A percentile compares a stretch with the other conserved stretches of the same genome.
Conservation (phyloP, 1,140 invertebrate species). For the Drosophila tropicalis region DNA sequence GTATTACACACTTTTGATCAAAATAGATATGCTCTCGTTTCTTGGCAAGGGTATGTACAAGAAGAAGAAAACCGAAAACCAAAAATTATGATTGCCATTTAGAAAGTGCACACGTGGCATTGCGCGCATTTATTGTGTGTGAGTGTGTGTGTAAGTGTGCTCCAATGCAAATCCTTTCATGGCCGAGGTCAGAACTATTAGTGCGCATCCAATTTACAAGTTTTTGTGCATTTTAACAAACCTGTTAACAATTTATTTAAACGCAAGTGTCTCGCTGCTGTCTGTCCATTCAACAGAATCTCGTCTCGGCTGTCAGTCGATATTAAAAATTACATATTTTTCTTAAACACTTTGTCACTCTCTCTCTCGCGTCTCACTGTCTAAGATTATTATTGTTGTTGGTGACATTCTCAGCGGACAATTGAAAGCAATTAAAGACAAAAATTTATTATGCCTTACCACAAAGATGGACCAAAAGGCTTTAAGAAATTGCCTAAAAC, state of each 20-base stretch:
- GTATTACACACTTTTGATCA: too few species aligned
- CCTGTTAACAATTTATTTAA: constrained; percentile 71
- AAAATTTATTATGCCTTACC: too few species aligned
- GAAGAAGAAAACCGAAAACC: constrained; percentile 5
- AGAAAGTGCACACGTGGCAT: constrained; percentile 57
- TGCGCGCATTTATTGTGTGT: constrained; percentile 44
- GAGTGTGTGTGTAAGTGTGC: constrained; percentile 27
- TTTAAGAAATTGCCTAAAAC: too few species aligned
- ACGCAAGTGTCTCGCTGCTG: constrained; percentile 45
- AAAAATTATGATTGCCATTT: constrained; percentile 71
- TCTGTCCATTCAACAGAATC: constrained; percentile 34
- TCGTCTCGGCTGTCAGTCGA: not conserved
- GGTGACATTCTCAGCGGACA: too few species aligned
- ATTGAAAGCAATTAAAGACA: too few species aligned
- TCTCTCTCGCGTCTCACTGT: constrained; percentile 5
- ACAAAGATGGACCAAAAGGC: too few species aligned
- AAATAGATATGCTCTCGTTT: too few species aligned
- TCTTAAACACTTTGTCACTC: constrained; percentile 65
- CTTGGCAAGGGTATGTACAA: too few species aligned
- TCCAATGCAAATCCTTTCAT: constrained; percentile 74
- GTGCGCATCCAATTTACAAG: constrained; percentile 72
- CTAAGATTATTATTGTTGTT: too few species aligned
- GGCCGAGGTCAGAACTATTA: constrained; percentile 79
- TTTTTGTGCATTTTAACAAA: constrained; percentile 40
- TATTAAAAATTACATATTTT: constrained; percentile 64